Percentiles rank a stretch among this genome's conserved stretches.
Conservation (phyloP, 2,113 vertebrate genomes). For the Amia ocellicauda region DNA sequence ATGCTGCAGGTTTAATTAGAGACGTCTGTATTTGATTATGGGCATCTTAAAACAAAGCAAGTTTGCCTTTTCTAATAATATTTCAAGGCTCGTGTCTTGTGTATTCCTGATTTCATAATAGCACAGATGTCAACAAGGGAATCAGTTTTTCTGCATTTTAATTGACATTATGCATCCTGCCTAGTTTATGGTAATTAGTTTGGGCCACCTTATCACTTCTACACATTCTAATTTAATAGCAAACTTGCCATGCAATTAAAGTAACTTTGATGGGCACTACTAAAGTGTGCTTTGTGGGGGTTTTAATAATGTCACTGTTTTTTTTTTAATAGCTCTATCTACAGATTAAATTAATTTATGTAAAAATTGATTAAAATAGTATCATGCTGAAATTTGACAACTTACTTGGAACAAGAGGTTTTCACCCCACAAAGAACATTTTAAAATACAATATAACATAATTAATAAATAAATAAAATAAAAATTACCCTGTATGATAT, state of each 20-base stretch:
- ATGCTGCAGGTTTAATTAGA: too few species aligned
- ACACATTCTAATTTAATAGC: constrained; percentile 18
- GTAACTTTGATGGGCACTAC: constrained; percentile 7
- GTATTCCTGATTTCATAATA: not conserved
- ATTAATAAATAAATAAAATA: too few species aligned
- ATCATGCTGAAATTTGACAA: not conserved
- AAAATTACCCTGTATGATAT: too few species aligned
- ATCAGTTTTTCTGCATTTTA: constrained; percentile 16
- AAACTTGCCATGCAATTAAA: constrained; percentile 16
- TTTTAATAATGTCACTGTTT: not conserved
- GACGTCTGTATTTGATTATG: too few species aligned
- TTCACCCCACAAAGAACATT: too few species aligned
- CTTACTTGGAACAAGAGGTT: too few species aligned
- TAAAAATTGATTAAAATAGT: not conserved
- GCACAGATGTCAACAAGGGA: constrained; percentile 7
- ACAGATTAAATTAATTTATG: not conserved
- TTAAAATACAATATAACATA: too few species aligned
- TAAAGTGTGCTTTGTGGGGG: not conserved
- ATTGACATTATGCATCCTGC: constrained; percentile 12
- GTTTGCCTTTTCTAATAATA: not conserved
- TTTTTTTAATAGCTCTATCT: not conserved
- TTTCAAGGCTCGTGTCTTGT: not conserved
- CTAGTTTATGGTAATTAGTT: constrained; percentile 10
- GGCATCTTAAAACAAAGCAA: not conserved
- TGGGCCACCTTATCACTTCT: constrained; percentile 10